Evolutionary conservation across 2,888 invertebrate genomes (phyloP).

Genomic region (Ennomos erosarius): DNA sequence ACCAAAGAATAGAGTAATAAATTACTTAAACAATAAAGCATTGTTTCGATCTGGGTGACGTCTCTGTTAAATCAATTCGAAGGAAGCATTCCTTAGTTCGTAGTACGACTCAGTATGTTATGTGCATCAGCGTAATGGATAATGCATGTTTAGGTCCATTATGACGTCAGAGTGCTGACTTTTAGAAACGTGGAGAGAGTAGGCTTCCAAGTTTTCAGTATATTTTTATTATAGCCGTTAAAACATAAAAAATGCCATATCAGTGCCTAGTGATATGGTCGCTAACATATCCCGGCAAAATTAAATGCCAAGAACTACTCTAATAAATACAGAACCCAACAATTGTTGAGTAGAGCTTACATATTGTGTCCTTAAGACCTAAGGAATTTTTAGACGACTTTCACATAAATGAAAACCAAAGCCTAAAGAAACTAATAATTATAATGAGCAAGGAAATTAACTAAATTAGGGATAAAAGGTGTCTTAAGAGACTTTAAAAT

Average conservation of each 20-base stretch:
- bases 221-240: background rate
- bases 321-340: no score
- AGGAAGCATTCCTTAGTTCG: slow-evolving; percentile 39
- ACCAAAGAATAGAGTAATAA: background rate
- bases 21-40: slow-evolving; percentile 21
- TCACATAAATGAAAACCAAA: no score
- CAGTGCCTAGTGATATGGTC: no score
- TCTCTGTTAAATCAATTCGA: slow-evolving; percentile 39
- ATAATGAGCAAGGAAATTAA: slow-evolving; percentile 23
- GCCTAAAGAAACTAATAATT: background rate
- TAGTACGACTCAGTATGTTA: slow-evolving; percentile 26
- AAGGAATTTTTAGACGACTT: no score
- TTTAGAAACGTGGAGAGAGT: slow-evolving; percentile 15
- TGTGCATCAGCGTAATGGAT: slow-evolving; percentile 24
- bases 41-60: slow-evolving; percentile 30
- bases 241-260: background rate
- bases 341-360: no score
- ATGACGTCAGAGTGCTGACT: slow-evolving; percentile 17
- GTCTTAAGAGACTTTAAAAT: no score
- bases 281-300: no score
- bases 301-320: no score
- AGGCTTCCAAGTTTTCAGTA: slow-evolving; percentile 3
- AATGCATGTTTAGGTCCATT: slow-evolving; percentile 44
- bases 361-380: no score
- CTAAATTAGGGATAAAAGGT: background rate